Evolutionary conservation across 2,113 vertebrate species (phyloP).

Genomic region (Lucifuga dentata): DNA sequence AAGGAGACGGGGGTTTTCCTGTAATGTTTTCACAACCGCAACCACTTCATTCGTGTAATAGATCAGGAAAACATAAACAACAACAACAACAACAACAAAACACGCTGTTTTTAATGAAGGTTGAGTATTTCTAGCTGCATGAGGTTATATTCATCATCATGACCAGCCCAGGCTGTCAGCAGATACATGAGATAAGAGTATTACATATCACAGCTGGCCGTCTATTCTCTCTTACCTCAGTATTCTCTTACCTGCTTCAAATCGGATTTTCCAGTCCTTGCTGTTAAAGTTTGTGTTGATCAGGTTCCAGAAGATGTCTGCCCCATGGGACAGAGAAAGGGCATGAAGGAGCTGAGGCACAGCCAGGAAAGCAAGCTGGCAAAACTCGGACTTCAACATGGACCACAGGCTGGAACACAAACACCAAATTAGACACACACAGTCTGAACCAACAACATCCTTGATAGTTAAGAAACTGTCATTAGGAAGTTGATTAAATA

Average conservation of each 20-base stretch:
- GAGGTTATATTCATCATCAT: background rate
- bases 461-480: no score
- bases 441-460: no score
- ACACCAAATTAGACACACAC: background rate
- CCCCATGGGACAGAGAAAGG: slow-evolving; percentile 92
- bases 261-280: slow-evolving; percentile 98
- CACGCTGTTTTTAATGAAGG: no score
- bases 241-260: slow-evolving; percentile 95
- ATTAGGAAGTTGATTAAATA: no score
- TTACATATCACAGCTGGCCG: no score
- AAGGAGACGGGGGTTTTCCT: slow-evolving; percentile 19
- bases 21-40: slow-evolving; percentile 3
- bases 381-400: slow-evolving; percentile 96
- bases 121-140: background rate
- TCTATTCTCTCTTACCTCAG: no score
- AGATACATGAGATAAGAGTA: background rate
- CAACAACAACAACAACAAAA: no score
- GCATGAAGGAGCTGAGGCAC: slow-evolving; percentile 97
- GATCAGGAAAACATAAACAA: background rate
- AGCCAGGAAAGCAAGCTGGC: slow-evolving; percentile 94
- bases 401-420: slow-evolving; percentile 90
- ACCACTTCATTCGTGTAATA: background rate
- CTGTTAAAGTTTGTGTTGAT: slow-evolving; percentile 97
- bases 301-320: slow-evolving; percentile 98
- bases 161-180: background rate